These are phyloP conservation scores for Chroicocephalus ridibundus DNA, from an alignment of 2,113 vertebrate genomes.

Conservation along the genomic window DNA sequence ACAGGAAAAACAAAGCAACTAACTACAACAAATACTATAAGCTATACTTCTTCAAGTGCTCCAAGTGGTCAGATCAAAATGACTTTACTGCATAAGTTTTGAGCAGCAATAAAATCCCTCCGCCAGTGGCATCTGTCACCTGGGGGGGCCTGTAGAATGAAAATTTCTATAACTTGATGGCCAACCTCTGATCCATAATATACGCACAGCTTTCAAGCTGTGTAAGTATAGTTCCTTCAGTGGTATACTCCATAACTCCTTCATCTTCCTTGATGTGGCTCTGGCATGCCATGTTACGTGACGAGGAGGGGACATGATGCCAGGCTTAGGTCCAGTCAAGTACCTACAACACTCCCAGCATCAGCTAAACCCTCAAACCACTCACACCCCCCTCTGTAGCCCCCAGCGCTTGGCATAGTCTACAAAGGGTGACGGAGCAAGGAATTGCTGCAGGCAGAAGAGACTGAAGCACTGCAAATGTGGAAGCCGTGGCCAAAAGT, in stretches of 20 bases:
- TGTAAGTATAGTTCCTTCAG: not conserved
- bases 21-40: not conserved
- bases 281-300: not conserved
- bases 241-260: not conserved
- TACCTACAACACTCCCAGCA: not conserved
- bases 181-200: not conserved
- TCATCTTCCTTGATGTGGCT: not conserved
- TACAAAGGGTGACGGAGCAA: not conserved
- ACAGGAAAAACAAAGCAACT: not conserved
- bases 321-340: not conserved
- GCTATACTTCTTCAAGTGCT: not conserved
- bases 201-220: not conserved
- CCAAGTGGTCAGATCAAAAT: not conserved
- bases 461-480: not conserved
- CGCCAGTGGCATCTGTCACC: not conserved
- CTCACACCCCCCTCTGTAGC: not conserved
- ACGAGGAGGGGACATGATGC: not conserved
- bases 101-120: not conserved
- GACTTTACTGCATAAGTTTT: not conserved
- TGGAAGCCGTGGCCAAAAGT: accelerated
- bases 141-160: not conserved
- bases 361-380: not conserved
- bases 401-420: not conserved
- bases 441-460: not conserved
- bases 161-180: not conserved